Conservation (phyloP, 2,888 invertebrate genomes). For the Oasisia sp. region DNA sequence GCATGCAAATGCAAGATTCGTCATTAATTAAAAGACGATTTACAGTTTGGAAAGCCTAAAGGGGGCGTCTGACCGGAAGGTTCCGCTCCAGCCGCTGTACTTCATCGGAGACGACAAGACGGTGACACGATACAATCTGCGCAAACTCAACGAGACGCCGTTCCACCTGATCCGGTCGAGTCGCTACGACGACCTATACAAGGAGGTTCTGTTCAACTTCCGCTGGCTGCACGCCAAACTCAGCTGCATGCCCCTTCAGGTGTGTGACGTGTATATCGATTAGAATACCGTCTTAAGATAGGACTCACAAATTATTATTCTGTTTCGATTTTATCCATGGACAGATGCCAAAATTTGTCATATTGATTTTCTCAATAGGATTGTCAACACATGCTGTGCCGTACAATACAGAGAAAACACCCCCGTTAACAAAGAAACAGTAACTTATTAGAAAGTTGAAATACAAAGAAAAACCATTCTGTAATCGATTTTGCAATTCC, state of each 20-base stretch:
- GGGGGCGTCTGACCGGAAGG: conserved; percentile 77
- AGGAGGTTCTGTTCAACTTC: conserved; percentile 94
- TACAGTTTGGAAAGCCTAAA: conserved; percentile 72
- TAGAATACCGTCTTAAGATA: not conserved
- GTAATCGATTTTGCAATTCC: too few species aligned
- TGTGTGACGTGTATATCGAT: not conserved
- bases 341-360: not conserved
- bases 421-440: too few species aligned
- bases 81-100: conserved; percentile 45
- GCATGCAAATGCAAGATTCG: not conserved
- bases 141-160: conserved; percentile 92
- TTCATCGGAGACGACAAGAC: conserved; percentile 34
- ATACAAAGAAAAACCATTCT: too few species aligned
- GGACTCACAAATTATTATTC: not conserved
- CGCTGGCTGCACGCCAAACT: conserved; percentile 97
- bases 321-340: not conserved
- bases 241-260: conserved; percentile 91
- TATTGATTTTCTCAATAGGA: not conserved
- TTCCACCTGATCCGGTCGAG: conserved; percentile 92
- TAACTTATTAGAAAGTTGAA: too few species aligned
- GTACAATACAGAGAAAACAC: too few species aligned
- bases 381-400: not conserved
- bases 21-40: not conserved
- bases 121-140: conserved; percentile 88
- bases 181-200: conserved; percentile 88